phyloP scores from a whole-genome alignment of 2,797 vertebrate genomes.

The Alfaro cultratus region DNA sequence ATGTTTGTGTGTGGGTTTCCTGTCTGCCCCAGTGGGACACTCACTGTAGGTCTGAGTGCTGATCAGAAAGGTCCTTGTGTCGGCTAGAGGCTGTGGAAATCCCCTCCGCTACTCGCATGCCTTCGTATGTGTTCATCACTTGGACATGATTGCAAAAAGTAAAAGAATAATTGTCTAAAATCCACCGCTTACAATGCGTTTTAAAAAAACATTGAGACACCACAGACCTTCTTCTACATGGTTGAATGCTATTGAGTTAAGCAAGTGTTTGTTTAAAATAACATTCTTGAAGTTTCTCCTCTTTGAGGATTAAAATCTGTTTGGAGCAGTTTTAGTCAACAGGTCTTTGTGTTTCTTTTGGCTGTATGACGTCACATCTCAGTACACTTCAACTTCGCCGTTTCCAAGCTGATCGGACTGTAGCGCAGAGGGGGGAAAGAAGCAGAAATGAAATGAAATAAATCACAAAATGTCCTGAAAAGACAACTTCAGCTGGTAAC shows the following conservation, averaged over 20 bases:
- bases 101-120: constrained; percentile 57
- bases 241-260: not conserved
- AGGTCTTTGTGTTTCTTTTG: not conserved
- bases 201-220: not conserved
- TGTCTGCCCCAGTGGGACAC: constrained; percentile 50
- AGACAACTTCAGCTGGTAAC: too few species aligned
- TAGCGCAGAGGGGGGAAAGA: too few species aligned
- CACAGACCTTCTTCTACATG: not conserved
- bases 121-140: constrained; percentile 26
- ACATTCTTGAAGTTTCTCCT: too few species aligned
- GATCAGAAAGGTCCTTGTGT: constrained; percentile 72
- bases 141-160: constrained; percentile 23
- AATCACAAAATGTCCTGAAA: not conserved
- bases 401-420: not conserved
- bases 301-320: not conserved
- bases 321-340: not conserved
- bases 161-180: not conserved
- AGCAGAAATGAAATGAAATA: too few species aligned
- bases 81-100: constrained; percentile 68
- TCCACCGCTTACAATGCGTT: not conserved
- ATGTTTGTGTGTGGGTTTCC: constrained; percentile 42
- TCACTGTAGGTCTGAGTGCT: constrained; percentile 45
- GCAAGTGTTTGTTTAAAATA: too few species aligned
- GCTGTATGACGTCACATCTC: not conserved
- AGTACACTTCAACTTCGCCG: not conserved